Percentiles rank a stretch among this genome's conserved stretches.
phyloP scores from a whole-genome alignment of 1,140 invertebrate genomes.

The Caenorhabditis briggsae region DNA sequence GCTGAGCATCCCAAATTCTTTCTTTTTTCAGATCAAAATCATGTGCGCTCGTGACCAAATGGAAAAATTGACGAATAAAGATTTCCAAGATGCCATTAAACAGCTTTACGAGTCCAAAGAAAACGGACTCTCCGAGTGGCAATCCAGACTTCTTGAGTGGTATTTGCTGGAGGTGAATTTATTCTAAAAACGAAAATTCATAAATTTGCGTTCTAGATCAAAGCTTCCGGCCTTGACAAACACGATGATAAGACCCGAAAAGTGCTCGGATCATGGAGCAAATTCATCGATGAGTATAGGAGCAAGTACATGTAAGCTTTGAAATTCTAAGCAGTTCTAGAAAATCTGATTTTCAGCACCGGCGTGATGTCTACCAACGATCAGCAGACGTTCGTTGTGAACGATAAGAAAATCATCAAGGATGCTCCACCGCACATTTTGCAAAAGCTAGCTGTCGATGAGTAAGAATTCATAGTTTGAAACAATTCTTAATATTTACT shows the following conservation, averaged over 20 bases:
- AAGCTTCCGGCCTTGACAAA: conserved; percentile 71
- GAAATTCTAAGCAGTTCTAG: background rate
- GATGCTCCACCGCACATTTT: conserved; percentile 75
- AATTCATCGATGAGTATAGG: conserved; percentile 72
- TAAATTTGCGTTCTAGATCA: conserved; percentile 35
- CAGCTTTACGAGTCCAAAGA: conserved; percentile 69
- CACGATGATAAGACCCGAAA: conserved; percentile 71
- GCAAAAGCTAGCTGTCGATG: conserved; percentile 67
- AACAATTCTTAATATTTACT: no score
- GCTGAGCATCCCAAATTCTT: no score
- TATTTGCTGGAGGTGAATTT: conserved; percentile 67
- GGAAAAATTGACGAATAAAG: conserved; percentile 69
- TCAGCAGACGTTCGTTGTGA: conserved; percentile 69
- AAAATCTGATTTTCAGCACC: conserved; percentile 62
- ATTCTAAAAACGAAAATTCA: background rate
- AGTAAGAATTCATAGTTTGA: conserved; percentile 55
- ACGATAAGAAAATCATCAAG: conserved; percentile 62
- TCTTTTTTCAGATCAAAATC: conserved; percentile 69
- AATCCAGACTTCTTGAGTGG: conserved; percentile 73
- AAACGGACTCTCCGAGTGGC: conserved; percentile 68
- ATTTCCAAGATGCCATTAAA: conserved; percentile 70
- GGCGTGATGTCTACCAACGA: conserved; percentile 75
- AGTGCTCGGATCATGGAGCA: conserved; percentile 70
- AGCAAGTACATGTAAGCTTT: conserved; percentile 71
- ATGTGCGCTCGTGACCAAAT: conserved; percentile 71